Conservation (phyloP, 2,113 vertebrate genomes). For the Thinocorus orbignyianus region DNA sequence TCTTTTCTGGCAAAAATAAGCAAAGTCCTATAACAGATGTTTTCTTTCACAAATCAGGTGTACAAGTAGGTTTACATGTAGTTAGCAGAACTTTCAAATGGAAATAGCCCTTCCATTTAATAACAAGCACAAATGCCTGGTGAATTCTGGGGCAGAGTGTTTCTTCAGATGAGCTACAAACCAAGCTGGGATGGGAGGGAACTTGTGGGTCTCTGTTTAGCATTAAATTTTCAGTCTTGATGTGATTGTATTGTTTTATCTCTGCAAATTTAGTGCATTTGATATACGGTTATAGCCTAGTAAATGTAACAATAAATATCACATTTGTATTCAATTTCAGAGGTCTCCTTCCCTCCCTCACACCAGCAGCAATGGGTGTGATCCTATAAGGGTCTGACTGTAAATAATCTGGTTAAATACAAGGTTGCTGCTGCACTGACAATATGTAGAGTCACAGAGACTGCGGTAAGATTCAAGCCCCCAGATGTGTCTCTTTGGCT, state of each 20-base stretch:
- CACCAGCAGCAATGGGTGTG: slow-evolving; percentile 52
- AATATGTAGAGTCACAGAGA: slow-evolving; percentile 49
- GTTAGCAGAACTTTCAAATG: slow-evolving; percentile 1
- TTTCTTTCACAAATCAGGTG: not conserved
- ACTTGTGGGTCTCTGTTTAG: slow-evolving; percentile 21
- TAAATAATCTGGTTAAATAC: slow-evolving; percentile 75
- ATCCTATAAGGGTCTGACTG: slow-evolving; percentile 63
- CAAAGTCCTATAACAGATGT: not conserved
- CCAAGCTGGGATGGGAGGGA: not conserved
- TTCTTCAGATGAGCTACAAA: not conserved
- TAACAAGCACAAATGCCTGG: not conserved
- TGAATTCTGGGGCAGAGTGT: not conserved
- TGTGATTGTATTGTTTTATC: slow-evolving; percentile 68
- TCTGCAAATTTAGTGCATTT: slow-evolving; percentile 51
- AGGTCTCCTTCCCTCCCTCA: slow-evolving; percentile 56
- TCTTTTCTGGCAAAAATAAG: not conserved
- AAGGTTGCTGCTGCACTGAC: slow-evolving; percentile 66
- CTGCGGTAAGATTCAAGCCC: slow-evolving; percentile 30
- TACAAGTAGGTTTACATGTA: slow-evolving; percentile 17
- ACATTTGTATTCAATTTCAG: slow-evolving; percentile 63
- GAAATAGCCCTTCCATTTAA: not conserved
- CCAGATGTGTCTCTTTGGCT: slow-evolving; percentile 63
- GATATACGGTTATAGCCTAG: slow-evolving; percentile 66
- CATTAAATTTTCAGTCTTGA: slow-evolving; percentile 60
- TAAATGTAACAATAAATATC: slow-evolving; percentile 70